Conservation (phyloP, 2,888 invertebrate species). For the Rhogogaster chlorosoma region DNA sequence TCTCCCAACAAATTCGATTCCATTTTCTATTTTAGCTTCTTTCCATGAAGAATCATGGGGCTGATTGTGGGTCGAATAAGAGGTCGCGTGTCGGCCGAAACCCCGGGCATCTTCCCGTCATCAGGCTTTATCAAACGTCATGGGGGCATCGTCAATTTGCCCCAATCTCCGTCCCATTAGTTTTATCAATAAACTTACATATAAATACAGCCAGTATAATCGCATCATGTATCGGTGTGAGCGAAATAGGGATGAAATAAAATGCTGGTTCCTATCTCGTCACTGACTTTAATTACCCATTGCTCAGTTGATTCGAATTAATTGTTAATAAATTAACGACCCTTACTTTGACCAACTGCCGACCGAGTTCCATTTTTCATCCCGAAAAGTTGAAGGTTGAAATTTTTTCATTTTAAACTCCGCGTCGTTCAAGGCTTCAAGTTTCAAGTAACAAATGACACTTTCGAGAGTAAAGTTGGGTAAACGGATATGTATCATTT, state of each 20-base stretch:
- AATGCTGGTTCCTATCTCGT: slow-evolving; percentile 26
- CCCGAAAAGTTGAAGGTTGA: neutral
- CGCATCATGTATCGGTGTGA: neutral
- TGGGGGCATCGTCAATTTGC: slow-evolving; percentile 52
- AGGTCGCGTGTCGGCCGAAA: slow-evolving; percentile 40
- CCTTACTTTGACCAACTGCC: neutral
- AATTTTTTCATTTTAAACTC: neutral
- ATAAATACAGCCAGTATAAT: neutral
- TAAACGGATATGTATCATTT: slow-evolving; percentile 40
- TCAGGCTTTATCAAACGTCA: slow-evolving; percentile 47
- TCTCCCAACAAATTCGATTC: neutral
- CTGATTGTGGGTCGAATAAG: neutral
- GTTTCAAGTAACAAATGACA: slow-evolving; percentile 7
- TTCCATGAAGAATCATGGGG: neutral
- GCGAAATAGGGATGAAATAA: slow-evolving; percentile 1
- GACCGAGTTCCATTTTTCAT: neutral
- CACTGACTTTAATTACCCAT: neutral
- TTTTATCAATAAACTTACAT: slow-evolving; percentile 47
- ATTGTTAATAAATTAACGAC: neutral
- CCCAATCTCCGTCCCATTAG: slow-evolving; percentile 50
- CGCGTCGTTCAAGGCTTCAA: neutral
- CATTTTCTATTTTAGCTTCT: neutral
- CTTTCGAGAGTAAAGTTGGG: neutral
- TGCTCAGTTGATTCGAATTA: neutral
- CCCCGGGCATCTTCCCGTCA: slow-evolving; percentile 2